A percentile compares a stretch with the other conserved stretches of the same genome.
Evolutionary conservation across 2,797 vertebrate genomes (phyloP).

Genomic region (Tapirus indicus): DNA sequence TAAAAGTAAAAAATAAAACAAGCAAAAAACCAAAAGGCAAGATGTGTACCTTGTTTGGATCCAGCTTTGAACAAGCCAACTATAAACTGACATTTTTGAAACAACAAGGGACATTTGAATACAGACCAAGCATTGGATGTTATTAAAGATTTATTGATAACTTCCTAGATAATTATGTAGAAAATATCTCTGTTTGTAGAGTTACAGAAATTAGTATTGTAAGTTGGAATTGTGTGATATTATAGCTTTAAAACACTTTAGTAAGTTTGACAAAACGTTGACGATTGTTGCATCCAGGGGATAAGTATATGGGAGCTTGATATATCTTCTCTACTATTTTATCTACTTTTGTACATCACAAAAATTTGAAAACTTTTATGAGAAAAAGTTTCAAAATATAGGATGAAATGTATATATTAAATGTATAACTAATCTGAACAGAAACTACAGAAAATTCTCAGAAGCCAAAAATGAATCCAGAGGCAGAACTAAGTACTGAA

Average conservation of each 20-base stretch:
- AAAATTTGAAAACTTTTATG: not conserved
- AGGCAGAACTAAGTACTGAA: not conserved
- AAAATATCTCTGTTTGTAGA: constrained; percentile 4
- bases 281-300: not conserved
- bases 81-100: constrained; percentile 30
- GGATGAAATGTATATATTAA: not conserved
- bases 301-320: not conserved
- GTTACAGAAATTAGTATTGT: not conserved
- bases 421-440: not conserved
- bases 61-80: not conserved
- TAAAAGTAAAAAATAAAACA: constrained; percentile 7
- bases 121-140: not conserved
- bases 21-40: not conserved
- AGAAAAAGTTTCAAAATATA: not conserved
- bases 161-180: not conserved
- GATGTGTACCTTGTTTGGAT: not conserved
- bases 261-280: not conserved
- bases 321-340: not conserved
- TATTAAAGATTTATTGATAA: constrained; percentile 6
- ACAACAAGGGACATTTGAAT: not conserved
- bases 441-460: not conserved
- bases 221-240: not conserved
- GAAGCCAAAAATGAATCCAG: not conserved
- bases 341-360: not conserved
- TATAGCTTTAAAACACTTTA: not conserved